Evolutionary conservation across 2,113 vertebrate genomes (phyloP).

Genomic region (Salvator merianae): DNA sequence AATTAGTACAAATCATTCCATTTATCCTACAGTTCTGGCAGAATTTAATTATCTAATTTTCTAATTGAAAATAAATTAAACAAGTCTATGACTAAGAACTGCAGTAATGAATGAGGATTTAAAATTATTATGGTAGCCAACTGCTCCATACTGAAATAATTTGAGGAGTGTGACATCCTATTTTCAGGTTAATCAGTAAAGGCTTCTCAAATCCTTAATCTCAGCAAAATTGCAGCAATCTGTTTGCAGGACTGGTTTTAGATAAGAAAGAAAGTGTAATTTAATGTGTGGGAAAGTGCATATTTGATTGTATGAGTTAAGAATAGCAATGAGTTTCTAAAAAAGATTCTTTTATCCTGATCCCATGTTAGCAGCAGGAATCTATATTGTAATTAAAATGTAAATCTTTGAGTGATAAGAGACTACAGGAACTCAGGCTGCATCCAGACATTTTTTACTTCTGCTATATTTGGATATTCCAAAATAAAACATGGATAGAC

Average conservation of each 20-base stretch:
- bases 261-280: neutral
- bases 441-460: too few species aligned
- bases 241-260: neutral
- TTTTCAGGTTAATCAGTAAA: conserved; percentile 50
- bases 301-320: neutral
- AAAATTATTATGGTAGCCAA: conserved; percentile 46
- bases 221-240: conserved; percentile 3
- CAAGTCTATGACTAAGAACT: conserved; percentile 36
- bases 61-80: conserved; percentile 66
- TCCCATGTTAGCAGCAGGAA: too few species aligned
- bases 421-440: too few species aligned
- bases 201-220: conserved; percentile 41
- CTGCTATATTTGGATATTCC: too few species aligned
- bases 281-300: fast-evolving
- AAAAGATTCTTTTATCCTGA: too few species aligned
- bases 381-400: too few species aligned
- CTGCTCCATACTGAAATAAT: conserved; percentile 37
- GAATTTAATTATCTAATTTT: conserved; percentile 56
- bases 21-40: conserved; percentile 43
- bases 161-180: conserved; percentile 44
- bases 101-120: conserved; percentile 52
- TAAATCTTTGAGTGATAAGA: too few species aligned
- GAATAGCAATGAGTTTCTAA: too few species aligned
- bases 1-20: conserved; percentile 19
- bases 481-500: too few species aligned